Percentiles rank a stretch among this genome's conserved stretches.
These are phyloP conservation scores for Melanotaenia trifasciata DNA, from an alignment of 2,797 vertebrate species.

Conservation along the genomic window DNA sequence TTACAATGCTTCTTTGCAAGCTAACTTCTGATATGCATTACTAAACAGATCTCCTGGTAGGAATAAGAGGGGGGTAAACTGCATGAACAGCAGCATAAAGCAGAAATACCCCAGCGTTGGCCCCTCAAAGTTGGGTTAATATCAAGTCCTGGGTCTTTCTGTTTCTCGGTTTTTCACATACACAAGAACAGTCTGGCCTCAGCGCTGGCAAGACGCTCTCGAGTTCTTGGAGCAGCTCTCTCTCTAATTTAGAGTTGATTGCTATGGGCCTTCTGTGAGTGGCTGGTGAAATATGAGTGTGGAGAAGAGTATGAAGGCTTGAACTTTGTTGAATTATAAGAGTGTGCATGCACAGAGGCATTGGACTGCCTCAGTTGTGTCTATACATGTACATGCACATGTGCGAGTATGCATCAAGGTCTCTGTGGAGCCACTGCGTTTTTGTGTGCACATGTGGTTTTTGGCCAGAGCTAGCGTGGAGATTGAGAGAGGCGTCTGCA, in stretches of 20 bases:
- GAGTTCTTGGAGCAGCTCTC: conserved; percentile 74
- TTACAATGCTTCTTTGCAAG: neutral
- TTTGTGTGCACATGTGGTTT: conserved; percentile 62
- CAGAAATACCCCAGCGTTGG: conserved; percentile 64
- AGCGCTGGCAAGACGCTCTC: conserved; percentile 67
- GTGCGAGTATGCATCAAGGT: conserved; percentile 45
- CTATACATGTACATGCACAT: conserved; percentile 38
- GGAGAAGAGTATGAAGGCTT: conserved; percentile 64
- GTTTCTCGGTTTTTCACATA: conserved; percentile 38
- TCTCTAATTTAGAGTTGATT: conserved; percentile 82
- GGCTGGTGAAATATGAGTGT: conserved; percentile 77
- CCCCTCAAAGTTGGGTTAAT: conserved; percentile 76
- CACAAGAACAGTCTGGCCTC: conserved; percentile 63
- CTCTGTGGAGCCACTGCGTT: conserved; percentile 50
- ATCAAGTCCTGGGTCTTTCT: conserved; percentile 69
- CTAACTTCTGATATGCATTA: conserved; percentile 9
- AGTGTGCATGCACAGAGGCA: conserved; percentile 32
- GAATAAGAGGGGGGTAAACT: conserved; percentile 42
- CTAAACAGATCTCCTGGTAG: conserved; percentile 20
- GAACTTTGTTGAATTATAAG: conserved; percentile 59
- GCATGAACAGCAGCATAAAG: conserved; percentile 54
- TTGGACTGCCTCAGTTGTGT: conserved; percentile 19
- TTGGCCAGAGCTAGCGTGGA: conserved; percentile 53
- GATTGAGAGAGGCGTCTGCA: conserved; percentile 60
- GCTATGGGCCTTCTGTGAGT: conserved; percentile 68